Base-by-base conservation (phyloP, 2,888 invertebrate species). In the Teinopalpus imperialis region DNA sequence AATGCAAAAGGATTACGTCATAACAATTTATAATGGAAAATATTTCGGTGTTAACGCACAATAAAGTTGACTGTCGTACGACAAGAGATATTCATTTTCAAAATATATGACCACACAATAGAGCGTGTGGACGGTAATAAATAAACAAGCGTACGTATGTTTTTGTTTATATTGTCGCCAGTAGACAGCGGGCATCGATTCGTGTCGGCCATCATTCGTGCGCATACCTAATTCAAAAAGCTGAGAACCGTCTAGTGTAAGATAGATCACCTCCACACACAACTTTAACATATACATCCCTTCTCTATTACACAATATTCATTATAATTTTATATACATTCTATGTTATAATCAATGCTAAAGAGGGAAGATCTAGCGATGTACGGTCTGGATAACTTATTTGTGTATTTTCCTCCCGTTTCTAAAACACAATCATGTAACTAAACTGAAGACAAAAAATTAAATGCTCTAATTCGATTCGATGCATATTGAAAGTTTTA, bases 101-200 rank as follows among this genome's bases (percentile, higher is more conserved):
- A 29, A 34, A 42, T 42, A 43, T 20, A 36, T 44, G 51, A 44
- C 51, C 59, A 53, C 54, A 63, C 58, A 61, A 61, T 61, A 53
- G 51, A 36, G 45, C 47, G 32, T 51, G 54, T 45, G 47, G 50
- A 42, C 43, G 52, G 51, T 54, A 57, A 61, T 56, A 63, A 59
- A 63, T 62, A 64, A 64, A 62, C 56, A 60, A 58, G 53, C 13
- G 30, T 26, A 23, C 49, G 53, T 56, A 56, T 57, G 55, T 59
- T 51, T 56, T 59, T 58, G 58, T 59, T 60, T 57, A 58, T 56
- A 56, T 53, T 51, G 51, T 37, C 37, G 48, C 46, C 31, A 21
- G 44, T 46, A 45, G 56, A 59, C 58, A 61, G 61, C 56, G 56
- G 54, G 52, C 58, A 54, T 52, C 58, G 52, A 62, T 62, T 65